Evolutionary conservation across 2,113 vertebrate species (phyloP), one percentile per base, ranked within the genome.

Genomic region (Grammomys surdaster): DNA sequence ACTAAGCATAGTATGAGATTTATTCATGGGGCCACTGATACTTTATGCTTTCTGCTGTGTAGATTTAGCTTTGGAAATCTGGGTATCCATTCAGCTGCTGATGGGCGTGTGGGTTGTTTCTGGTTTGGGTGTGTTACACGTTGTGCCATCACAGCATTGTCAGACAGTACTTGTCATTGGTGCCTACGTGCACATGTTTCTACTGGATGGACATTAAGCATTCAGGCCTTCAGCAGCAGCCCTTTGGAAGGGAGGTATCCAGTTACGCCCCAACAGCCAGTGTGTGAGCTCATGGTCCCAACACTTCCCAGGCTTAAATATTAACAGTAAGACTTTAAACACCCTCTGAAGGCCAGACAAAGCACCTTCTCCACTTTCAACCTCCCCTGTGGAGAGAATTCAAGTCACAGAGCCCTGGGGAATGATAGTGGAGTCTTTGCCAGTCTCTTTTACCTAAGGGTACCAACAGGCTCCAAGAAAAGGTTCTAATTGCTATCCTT

Each of bases 301-400:
- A 78, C 24, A 60, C 16, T 65, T 54, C 46, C 72, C 36, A 63
- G 63, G 73, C 72, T 92, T 90, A 95, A 92, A 75, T 75, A 75
- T 40, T 75, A 75, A 75, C 72, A 63, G 24, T 46, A 51, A n/a
- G 56, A 31, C 90, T 88, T 87, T 76, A 77, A 75, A n/a, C 33
- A 88, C 60, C 14, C 26, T 91, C 58, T 88, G 33, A 75, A 63
- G 86, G 67, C 48, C 20, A 70, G 85, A 56, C 8, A 67, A 87
- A 76, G 36, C 5, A 69, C 24, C 63, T 63, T n/a, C 90, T 24
- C 46, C 28, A 40, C 36, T 60, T 90, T 70, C 58, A 90, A 5
- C 51, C 33, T 76, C 26, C 31, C 56, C 28, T 1, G 14, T 46
- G 16, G 14, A 60, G 20, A 88, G 51, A 91, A 76, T 77, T 43